These are phyloP conservation scores for Canis aureus DNA, from an alignment of 2,113 vertebrate species.

Conservation along the genomic window DNA sequence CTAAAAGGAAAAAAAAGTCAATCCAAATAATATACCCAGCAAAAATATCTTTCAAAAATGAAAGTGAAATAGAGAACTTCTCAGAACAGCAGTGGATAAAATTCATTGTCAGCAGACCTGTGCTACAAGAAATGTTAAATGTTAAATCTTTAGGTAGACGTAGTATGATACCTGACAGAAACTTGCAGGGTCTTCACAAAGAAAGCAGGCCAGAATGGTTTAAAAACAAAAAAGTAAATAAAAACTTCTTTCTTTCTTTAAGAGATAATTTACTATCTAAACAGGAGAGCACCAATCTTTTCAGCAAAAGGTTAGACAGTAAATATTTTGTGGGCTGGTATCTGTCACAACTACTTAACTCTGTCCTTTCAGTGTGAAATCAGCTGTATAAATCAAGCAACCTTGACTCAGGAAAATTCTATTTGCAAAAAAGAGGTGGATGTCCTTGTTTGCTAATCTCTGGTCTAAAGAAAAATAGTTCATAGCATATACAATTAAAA, in stretches of 20 bases:
- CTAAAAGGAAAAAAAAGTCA: neutral
- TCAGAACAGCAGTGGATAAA: neutral
- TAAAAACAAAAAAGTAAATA: neutral
- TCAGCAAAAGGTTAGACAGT: neutral
- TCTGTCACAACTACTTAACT: neutral
- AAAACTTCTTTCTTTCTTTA: neutral
- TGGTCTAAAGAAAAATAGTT: neutral
- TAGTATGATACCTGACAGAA: neutral
- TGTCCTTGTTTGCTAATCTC: neutral
- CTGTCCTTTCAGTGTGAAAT: neutral
- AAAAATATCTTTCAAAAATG: neutral
- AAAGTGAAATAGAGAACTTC: neutral
- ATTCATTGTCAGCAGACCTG: neutral
- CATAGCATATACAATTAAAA: neutral
- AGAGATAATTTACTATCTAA: neutral
- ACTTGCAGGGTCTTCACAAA: neutral
- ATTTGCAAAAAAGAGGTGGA: neutral
- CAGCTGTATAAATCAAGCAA: neutral
- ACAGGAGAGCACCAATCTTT: neutral
- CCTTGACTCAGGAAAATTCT: neutral
- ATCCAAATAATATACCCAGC: neutral
- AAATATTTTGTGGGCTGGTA: neutral
- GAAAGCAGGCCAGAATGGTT: neutral
- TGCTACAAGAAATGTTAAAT: neutral
- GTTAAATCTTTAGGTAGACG: neutral